Evolutionary conservation across 1,140 invertebrate genomes (phyloP).

Genomic region (Ganaspis sp.): DNA sequence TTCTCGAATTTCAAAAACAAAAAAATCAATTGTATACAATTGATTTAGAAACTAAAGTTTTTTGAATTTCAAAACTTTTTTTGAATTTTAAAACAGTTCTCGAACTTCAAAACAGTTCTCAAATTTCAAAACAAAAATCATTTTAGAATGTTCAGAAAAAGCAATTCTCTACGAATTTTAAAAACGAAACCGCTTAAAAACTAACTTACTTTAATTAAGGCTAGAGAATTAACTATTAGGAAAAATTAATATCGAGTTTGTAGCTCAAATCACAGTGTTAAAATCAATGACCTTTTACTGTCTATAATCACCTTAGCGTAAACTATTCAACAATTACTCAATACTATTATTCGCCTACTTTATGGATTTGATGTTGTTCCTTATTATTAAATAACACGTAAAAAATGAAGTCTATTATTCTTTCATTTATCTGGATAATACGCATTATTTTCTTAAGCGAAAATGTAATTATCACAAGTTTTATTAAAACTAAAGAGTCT

Average conservation of each 20-base stretch:
- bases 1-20: too few species aligned
- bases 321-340: constrained; percentile 26
- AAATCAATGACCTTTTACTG: constrained; percentile 3
- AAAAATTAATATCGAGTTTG: constrained; percentile 8
- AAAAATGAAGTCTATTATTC: constrained; percentile 39
- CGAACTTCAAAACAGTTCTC: too few species aligned
- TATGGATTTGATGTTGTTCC: constrained; percentile 10
- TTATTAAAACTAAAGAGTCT: constrained; percentile 41
- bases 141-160: too few species aligned
- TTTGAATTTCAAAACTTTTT: neutral
- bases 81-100: neutral
- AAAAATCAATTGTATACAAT: too few species aligned
- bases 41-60: too few species aligned
- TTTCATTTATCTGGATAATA: constrained; percentile 51
- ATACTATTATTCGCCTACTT: constrained; percentile 39
- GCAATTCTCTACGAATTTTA: neutral
- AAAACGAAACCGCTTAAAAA: neutral
- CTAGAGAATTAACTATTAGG: neutral
- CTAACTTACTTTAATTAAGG: neutral
- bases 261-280: constrained; percentile 22
- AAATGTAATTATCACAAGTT: constrained; percentile 56
- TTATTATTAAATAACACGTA: constrained; percentile 39
- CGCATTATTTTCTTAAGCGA: constrained; percentile 48
- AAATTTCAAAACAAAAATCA: too few species aligned
- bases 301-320: neutral